Conservation (phyloP, 1,140 invertebrate genomes). For the Archegozetes longisetosus region DNA sequence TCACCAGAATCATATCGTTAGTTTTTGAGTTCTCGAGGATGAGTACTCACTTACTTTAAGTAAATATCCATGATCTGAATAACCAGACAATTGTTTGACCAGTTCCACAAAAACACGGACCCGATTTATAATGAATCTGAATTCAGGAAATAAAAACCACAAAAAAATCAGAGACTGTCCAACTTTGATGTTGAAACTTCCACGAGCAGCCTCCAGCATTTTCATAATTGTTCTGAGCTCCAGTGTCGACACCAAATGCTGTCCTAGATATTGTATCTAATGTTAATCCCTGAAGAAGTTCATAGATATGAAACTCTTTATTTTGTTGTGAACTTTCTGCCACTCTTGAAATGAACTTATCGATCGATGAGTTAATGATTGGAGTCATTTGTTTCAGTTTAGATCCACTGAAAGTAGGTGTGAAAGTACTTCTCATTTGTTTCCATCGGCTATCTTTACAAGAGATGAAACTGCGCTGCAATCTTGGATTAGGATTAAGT, state of each 20-base stretch:
- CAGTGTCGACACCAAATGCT: slow-evolving; percentile 30
- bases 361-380: slow-evolving; percentile 27
- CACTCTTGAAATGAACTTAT: slow-evolving; percentile 23
- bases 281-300: slow-evolving; percentile 32
- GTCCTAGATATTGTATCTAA: slow-evolving; percentile 35
- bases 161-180: not conserved
- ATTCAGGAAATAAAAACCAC: slow-evolving; percentile 10
- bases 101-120: not conserved
- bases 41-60: not conserved
- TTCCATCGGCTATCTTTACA: slow-evolving; percentile 31
- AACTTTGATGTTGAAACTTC: slow-evolving; percentile 12
- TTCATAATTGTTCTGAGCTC: slow-evolving; percentile 11
- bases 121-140: slow-evolving; percentile 6
- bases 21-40: not conserved
- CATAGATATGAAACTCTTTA: slow-evolving; percentile 25
- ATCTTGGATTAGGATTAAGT: slow-evolving; percentile 11
- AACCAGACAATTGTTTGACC: not conserved
- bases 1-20: no score
- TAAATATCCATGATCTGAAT: not conserved
- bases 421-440: slow-evolving; percentile 32
- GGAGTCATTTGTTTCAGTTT: slow-evolving; percentile 34
- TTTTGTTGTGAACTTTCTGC: slow-evolving; percentile 11
- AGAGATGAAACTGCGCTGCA: slow-evolving; percentile 17
- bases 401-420: slow-evolving; percentile 35
- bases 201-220: slow-evolving; percentile 10